Conservation (phyloP, 2,888 invertebrate genomes). For the Ctena decussata region DNA sequence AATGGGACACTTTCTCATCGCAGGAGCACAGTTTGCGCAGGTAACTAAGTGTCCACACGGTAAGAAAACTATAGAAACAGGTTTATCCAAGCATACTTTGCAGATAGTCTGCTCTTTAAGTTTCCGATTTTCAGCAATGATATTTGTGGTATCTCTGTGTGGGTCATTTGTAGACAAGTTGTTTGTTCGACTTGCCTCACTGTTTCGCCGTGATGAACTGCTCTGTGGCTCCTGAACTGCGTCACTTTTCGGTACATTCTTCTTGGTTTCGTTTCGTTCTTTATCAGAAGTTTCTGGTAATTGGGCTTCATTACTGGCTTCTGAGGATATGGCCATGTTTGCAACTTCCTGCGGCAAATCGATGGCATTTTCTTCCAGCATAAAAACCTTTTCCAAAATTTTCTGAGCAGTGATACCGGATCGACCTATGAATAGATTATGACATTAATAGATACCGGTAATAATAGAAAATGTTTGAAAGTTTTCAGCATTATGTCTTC, state of each 20-base stretch:
- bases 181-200: no score
- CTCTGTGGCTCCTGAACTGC: no score
- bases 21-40: constrained; percentile 64
- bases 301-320: no score
- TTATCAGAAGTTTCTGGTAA: no score
- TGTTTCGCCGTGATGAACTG: no score
- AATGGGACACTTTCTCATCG: constrained; percentile 66
- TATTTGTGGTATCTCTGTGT: constrained; percentile 19
- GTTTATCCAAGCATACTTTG: constrained; percentile 65
- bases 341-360: no score
- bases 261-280: no score
- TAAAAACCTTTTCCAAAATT: constrained; percentile 41
- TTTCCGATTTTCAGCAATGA: constrained; percentile 56
- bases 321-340: not conserved
- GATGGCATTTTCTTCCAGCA: constrained; percentile 30
- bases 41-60: constrained; percentile 70
- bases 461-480: no score
- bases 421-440: constrained; percentile 17
- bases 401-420: constrained; percentile 23
- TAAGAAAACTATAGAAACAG: constrained; percentile 65
- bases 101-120: constrained; percentile 62
- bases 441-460: no score
- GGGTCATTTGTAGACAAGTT: no score
- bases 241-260: no score
- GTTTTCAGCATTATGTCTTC: no score